These are phyloP conservation scores for Gymnocheta viridis DNA, from an alignment of 2,888 invertebrate species.

Conservation along the genomic window DNA sequence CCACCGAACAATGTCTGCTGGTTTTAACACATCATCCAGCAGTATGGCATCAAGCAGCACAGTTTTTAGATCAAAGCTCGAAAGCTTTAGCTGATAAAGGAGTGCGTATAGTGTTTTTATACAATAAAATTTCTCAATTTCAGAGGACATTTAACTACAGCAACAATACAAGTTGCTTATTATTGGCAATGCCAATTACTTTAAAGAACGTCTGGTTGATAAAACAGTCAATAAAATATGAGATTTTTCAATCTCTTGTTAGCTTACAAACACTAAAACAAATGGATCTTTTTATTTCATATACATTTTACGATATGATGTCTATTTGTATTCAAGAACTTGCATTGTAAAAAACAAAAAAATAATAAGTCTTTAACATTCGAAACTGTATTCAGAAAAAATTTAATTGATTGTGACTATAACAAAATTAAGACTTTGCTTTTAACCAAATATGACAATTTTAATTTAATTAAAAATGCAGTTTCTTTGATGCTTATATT, in stretches of 20 bases:
- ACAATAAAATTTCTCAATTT: conserved; percentile 67
- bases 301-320: conserved; percentile 54
- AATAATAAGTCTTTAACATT: not conserved
- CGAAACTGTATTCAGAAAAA: too few relatives aligned
- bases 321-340: conserved; percentile 71
- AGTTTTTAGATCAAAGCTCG: conserved; percentile 97
- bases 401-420: too few relatives aligned
- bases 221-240: conserved; percentile 60
- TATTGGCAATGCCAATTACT: not conserved
- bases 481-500: conserved; percentile 79
- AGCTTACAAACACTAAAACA: conserved; percentile 65
- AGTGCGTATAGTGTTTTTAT: conserved; percentile 83
- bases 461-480: conserved; percentile 67
- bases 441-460: not conserved
- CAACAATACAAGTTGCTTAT: not conserved
- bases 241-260: conserved; percentile 56
- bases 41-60: conserved; percentile 99
- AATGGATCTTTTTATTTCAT: conserved; percentile 70
- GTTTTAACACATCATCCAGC: conserved; percentile 99
- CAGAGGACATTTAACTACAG: conserved; percentile 13
- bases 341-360: conserved; percentile 51
- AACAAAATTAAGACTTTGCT: too few relatives aligned
- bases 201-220: conserved; percentile 46
- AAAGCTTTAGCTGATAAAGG: conserved; percentile 97
- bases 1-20: conserved; percentile 97